phyloP scores from a whole-genome alignment of 2,113 vertebrate genomes.

The Heloderma charlesbogerti region DNA sequence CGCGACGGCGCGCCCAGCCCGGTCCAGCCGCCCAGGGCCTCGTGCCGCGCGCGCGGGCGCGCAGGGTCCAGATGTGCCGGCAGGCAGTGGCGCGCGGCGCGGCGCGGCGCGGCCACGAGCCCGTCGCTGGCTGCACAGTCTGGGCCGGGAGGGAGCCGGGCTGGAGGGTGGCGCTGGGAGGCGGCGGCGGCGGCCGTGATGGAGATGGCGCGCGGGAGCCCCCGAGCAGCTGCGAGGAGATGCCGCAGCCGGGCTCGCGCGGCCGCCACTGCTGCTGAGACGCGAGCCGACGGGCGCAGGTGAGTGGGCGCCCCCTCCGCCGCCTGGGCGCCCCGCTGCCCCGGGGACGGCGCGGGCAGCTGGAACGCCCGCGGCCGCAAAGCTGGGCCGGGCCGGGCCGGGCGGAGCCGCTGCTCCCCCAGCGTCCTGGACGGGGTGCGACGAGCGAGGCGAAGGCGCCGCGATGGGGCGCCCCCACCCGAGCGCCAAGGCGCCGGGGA shows the following conservation, averaged over 20 bases:
- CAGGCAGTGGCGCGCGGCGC: background rate
- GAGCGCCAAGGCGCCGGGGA: background rate
- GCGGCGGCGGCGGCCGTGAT: background rate
- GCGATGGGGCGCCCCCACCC: background rate
- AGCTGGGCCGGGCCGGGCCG: background rate
- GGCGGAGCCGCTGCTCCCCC: slow-evolving; percentile 59
- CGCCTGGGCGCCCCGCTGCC: slow-evolving; percentile 52
- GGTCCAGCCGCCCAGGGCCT: background rate
- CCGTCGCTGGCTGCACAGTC: background rate
- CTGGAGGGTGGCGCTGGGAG: background rate
- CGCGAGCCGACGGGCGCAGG: background rate
- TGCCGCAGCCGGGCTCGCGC: slow-evolving; percentile 23
- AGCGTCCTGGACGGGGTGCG: background rate
- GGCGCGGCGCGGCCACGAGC: slow-evolving; percentile 27
- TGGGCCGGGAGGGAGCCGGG: slow-evolving; percentile 11
- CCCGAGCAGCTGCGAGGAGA: background rate
- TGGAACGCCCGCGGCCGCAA: slow-evolving; percentile 58
- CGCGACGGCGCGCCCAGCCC: background rate
- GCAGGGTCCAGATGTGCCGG: slow-evolving; percentile 5
- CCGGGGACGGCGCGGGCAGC: slow-evolving; percentile 48
- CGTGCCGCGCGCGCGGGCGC: background rate
- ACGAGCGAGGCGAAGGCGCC: background rate
- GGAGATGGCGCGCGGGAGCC: background rate
- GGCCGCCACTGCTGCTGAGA: background rate
- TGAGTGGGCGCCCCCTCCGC: slow-evolving; percentile 1